A percentile compares a stretch with the other conserved stretches of the same genome.
phyloP scores from a whole-genome alignment of 2,888 invertebrate species.

The Acheta domesticus region DNA sequence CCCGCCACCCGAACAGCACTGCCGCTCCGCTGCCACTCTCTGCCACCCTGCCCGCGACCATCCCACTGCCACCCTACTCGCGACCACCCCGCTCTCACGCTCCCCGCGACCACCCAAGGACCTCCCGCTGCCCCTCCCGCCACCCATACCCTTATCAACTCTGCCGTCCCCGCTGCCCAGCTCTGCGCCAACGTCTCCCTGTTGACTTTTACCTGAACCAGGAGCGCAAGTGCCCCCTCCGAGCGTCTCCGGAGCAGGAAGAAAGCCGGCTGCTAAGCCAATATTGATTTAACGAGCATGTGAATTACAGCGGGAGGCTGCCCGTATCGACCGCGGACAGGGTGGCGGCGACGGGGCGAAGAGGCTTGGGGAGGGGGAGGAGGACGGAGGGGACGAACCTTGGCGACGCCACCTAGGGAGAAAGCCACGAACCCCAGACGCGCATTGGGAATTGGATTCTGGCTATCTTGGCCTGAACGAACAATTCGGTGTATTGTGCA shows the following conservation, averaged over 20 bases:
- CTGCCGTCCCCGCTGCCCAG: neutral
- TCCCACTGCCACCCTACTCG: too few species aligned
- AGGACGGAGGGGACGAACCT: neutral
- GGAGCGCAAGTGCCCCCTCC: neutral
- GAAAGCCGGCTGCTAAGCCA: neutral
- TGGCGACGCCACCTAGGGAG: neutral
- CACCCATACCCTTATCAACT: too few species aligned
- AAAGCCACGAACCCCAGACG: neutral
- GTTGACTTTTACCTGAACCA: neutral
- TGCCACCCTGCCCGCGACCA: too few species aligned
- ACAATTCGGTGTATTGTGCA: too few species aligned
- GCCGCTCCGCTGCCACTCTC: too few species aligned
- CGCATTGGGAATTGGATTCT: too few species aligned
- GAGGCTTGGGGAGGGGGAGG: neutral
- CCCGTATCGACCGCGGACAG: neutral
- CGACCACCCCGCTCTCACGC: too few species aligned
- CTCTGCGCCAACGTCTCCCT: neutral
- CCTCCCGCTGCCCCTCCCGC: too few species aligned
- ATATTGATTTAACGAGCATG: constrained; percentile 18
- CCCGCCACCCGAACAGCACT: too few species aligned
- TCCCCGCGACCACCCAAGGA: too few species aligned
- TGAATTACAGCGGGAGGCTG: neutral
- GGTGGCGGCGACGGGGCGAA: neutral
- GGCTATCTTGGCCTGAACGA: too few species aligned
- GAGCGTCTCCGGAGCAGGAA: neutral